Evolutionary conservation across 2,888 invertebrate genomes (phyloP).

Genomic region (Lacanobia wlatinum): DNA sequence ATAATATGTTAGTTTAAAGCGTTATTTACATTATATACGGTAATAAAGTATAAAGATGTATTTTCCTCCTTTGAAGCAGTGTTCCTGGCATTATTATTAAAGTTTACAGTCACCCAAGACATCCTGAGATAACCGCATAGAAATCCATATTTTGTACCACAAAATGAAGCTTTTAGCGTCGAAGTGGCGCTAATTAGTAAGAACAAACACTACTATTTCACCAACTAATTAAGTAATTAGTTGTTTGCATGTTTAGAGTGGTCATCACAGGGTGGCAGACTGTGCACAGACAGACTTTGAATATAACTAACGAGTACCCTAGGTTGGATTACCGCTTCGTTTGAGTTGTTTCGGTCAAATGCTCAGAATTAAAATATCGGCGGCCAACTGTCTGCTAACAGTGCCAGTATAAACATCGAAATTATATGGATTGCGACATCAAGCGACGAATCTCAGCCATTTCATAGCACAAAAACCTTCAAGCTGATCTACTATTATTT

Average conservation of each 20-base stretch:
- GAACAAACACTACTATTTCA: not conserved
- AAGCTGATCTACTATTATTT: not conserved
- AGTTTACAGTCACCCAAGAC: not conserved
- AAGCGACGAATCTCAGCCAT: too few species aligned
- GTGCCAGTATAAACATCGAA: constrained; percentile 26
- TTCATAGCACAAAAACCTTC: not conserved
- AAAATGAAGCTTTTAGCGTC: not conserved
- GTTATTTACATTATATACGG: constrained; percentile 23
- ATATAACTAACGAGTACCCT: not conserved
- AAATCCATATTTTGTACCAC: constrained; percentile 1
- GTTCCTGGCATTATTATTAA: not conserved
- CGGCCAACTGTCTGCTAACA: constrained; percentile 35
- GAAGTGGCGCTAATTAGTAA: not conserved
- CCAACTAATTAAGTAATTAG: not conserved
- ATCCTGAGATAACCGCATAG: not conserved
- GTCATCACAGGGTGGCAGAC: not conserved
- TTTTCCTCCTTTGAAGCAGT: constrained; percentile 22
- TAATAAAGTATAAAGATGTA: constrained; percentile 16
- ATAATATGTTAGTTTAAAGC: constrained; percentile 30
- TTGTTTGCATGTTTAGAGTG: not conserved
- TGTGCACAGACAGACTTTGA: not conserved
- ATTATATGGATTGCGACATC: not conserved
- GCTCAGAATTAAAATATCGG: constrained; percentile 20
- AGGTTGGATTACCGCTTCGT: not conserved
- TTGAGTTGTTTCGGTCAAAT: not conserved